These are phyloP conservation scores for Microctonus hyperodae DNA, from an alignment of 2,888 invertebrate species.

Conservation along the genomic window DNA sequence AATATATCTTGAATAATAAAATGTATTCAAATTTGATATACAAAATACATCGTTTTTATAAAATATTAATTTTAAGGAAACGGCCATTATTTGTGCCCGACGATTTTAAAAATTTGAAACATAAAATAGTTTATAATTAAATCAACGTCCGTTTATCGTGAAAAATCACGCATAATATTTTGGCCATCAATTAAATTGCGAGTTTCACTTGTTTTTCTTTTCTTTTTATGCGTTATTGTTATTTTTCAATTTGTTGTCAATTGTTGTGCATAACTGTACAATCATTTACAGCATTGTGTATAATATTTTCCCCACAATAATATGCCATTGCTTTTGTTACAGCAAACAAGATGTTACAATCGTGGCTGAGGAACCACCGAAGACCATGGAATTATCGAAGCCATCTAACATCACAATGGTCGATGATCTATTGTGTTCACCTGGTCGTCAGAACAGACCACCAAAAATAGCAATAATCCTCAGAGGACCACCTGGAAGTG, in stretches of 20 bases:
- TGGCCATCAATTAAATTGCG: neutral
- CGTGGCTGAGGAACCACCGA: slow-evolving; percentile 38
- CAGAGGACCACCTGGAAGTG: slow-evolving; percentile 93
- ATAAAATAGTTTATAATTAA: neutral
- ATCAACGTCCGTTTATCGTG: too few relatives aligned
- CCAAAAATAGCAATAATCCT: slow-evolving; percentile 85
- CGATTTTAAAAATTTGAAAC: neutral
- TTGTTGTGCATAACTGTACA: neutral
- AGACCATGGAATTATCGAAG: slow-evolving; percentile 56
- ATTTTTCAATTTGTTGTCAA: neutral
- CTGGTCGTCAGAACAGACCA: slow-evolving; percentile 83
- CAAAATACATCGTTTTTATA: neutral
- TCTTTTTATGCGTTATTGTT: neutral
- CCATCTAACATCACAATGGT: slow-evolving; percentile 69
- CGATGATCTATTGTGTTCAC: slow-evolving; percentile 83
- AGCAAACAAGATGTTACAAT: slow-evolving; percentile 40
- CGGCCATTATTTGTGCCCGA: neutral
- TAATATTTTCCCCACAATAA: neutral
- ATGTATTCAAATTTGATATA: neutral
- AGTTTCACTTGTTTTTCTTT: neutral
- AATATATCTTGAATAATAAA: neutral
- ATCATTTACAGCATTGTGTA: neutral
- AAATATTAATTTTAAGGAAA: neutral
- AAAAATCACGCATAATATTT: too few relatives aligned
- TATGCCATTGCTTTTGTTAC: slow-evolving; percentile 36